Evolutionary conservation across 1,140 invertebrate genomes (phyloP).

Genomic region (Anastatus disparis): DNA sequence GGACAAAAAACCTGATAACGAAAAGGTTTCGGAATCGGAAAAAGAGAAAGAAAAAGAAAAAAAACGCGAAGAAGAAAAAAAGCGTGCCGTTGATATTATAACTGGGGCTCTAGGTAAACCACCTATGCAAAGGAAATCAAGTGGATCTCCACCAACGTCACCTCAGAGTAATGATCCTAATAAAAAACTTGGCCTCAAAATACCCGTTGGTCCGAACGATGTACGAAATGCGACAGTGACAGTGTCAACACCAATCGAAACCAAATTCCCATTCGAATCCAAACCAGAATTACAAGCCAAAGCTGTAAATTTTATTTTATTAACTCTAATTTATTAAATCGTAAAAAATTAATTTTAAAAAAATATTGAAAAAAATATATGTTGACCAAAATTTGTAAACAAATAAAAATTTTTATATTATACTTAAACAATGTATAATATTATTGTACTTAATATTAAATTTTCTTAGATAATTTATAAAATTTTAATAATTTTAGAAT

Average conservation of each 20-base stretch:
- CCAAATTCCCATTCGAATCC: conserved; percentile 56
- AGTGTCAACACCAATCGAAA: conserved; percentile 60
- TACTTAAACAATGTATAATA: too few relatives aligned
- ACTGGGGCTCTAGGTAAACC: conserved; percentile 61
- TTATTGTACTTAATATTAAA: too few relatives aligned
- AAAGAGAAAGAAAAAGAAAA: conserved; percentile 45
- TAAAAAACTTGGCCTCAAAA: conserved; percentile 58
- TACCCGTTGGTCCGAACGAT: conserved; percentile 60
- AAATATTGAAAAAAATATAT: neutral
- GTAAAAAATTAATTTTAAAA: neutral
- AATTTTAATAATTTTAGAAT: too few relatives aligned
- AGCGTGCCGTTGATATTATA: conserved; percentile 61
- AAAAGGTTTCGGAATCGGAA: conserved; percentile 47
- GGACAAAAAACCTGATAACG: conserved; percentile 39
- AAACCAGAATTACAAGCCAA: conserved; percentile 47
- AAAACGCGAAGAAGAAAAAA: conserved; percentile 54
- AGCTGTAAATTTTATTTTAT: conserved; percentile 47
- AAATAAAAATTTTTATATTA: too few relatives aligned
- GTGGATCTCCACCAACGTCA: conserved; percentile 53
- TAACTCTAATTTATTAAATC: too few relatives aligned
- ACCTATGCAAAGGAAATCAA: conserved; percentile 53
- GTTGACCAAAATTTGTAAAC: neutral
- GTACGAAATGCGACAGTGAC: conserved; percentile 58
- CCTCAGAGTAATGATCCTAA: conserved; percentile 49
- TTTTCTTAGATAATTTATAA: too few relatives aligned